Conservation (phyloP, 2,888 invertebrate species). For the Parnassius smintheus region DNA sequence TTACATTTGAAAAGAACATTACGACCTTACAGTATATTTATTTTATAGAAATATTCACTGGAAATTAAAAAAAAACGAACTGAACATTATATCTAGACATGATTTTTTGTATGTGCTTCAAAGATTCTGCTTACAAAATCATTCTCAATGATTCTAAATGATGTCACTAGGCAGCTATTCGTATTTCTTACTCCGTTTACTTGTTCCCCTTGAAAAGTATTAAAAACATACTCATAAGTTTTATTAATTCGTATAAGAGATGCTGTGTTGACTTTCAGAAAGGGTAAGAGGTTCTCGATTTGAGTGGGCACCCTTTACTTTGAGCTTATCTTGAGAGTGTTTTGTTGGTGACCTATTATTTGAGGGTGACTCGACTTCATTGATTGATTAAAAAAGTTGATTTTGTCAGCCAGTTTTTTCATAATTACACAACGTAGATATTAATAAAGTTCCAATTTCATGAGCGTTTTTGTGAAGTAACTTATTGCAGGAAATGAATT, state of each 20-base stretch:
- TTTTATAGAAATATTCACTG: no score
- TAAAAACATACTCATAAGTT: slow-evolving; percentile 25
- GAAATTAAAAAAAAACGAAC: no score
- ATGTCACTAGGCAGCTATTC: background rate
- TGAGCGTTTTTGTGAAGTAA: no score
- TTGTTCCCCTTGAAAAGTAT: slow-evolving; percentile 13
- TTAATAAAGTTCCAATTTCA: no score
- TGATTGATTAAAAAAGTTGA: background rate
- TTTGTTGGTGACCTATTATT: slow-evolving; percentile 22
- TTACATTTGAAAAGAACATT: no score
- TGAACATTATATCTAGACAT: no score
- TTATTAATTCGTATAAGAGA: slow-evolving; percentile 21
- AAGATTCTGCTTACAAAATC: no score
- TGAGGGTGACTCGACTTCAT: slow-evolving; percentile 20
- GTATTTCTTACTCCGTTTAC: background rate
- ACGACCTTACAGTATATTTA: no score
- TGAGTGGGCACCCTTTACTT: slow-evolving; percentile 23
- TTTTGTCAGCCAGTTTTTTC: no score
- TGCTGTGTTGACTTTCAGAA: slow-evolving; percentile 22
- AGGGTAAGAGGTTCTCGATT: slow-evolving; percentile 20
- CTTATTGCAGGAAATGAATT: no score
- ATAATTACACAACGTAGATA: no score
- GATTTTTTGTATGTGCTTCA: no score
- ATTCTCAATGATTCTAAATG: background rate
- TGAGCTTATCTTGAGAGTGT: slow-evolving; percentile 19